Percentiles rank a stretch among this genome's conserved stretches.
Evolutionary conservation across 2,113 vertebrate genomes (phyloP).

Genomic region (Terrapene triunguis): DNA sequence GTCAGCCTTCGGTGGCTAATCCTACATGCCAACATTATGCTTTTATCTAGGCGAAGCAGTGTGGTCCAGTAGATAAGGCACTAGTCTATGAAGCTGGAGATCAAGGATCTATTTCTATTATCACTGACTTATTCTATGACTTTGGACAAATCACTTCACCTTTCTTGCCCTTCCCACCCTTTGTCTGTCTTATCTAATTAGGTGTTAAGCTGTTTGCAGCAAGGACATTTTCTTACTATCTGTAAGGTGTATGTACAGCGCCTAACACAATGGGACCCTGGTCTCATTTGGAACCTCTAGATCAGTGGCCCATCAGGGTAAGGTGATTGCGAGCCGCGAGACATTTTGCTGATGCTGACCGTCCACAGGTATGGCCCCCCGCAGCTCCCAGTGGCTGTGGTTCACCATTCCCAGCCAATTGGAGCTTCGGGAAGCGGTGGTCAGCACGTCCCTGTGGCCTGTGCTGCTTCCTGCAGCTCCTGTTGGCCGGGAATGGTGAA

Average conservation of each 20-base stretch:
- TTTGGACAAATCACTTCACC: not conserved
- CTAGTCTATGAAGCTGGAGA: not conserved
- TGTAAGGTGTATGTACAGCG: not conserved
- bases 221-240: not conserved
- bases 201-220: not conserved
- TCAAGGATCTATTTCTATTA: not conserved
- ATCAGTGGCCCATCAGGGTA: no score
- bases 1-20: not conserved
- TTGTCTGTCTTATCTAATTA: not conserved
- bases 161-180: not conserved
- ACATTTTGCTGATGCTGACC: no score
- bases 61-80: not conserved
- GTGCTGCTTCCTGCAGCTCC: no score
- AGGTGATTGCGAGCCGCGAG: no score
- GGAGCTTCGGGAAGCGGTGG: no score
- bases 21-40: not conserved
- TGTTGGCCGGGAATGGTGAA: no score
- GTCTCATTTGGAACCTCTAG: not conserved
- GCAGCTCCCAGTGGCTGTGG: no score
- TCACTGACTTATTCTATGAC: not conserved
- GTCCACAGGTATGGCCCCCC: no score
- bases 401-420: no score
- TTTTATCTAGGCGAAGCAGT: accelerated
- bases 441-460: no score
- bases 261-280: not conserved